These are phyloP conservation scores for Incurvaria masculella DNA, from an alignment of 2,888 invertebrate species.

Conservation along the genomic window DNA sequence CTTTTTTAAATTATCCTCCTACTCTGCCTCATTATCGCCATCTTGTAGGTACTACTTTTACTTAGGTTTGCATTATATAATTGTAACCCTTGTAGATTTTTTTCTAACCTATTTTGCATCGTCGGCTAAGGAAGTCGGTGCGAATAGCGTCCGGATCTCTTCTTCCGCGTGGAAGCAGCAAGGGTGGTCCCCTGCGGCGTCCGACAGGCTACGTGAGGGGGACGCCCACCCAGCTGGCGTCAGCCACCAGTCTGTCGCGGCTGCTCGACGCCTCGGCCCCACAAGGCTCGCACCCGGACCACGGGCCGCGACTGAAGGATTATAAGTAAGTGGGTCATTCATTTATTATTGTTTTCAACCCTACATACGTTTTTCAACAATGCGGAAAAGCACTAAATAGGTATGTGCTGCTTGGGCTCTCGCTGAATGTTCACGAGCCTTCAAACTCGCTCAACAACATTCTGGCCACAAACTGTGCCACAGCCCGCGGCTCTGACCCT, in stretches of 20 bases:
- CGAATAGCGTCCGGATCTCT: slow-evolving; percentile 23
- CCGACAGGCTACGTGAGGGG: slow-evolving; percentile 19
- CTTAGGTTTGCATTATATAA: no score
- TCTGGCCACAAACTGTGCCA: neutral
- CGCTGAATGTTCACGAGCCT: neutral
- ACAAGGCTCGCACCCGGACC: slow-evolving; percentile 15
- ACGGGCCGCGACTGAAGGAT: slow-evolving; percentile 33
- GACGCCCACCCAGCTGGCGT: slow-evolving; percentile 11
- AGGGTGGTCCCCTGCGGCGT: slow-evolving; percentile 14
- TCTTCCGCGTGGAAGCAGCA: slow-evolving; percentile 8
- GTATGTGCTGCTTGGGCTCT: neutral
- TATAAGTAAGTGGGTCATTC: slow-evolving; percentile 24
- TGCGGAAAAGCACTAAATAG: neutral
- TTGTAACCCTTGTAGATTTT: slow-evolving; percentile 4
- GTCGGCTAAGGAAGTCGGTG: slow-evolving; percentile 22
- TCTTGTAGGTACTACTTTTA: no score
- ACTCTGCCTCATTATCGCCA: no score
- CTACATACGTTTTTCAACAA: neutral
- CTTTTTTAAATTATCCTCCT: no score
- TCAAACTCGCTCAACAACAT: neutral
- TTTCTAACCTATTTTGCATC: neutral
- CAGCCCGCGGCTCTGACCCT: neutral
- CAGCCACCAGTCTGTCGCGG: slow-evolving; percentile 25
- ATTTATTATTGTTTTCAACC: neutral
- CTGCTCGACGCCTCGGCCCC: slow-evolving; percentile 25